These are phyloP conservation scores for Dynastes maya DNA, from an alignment of 2,888 invertebrate species.

Conservation along the genomic window DNA sequence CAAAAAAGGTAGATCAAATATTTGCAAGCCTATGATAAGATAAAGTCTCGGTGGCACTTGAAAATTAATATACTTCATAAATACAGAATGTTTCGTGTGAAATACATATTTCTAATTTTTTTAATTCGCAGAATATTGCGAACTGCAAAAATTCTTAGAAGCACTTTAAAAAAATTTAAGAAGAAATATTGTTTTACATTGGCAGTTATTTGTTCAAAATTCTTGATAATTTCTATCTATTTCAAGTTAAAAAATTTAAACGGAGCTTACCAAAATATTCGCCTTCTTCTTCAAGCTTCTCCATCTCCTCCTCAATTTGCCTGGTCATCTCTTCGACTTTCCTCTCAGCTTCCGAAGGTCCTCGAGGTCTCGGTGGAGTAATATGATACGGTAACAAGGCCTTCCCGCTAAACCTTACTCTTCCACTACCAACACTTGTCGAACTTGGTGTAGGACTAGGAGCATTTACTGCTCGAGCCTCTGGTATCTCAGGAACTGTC, in stretches of 20 bases:
- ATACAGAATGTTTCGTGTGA: not conserved
- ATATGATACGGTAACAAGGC: conserved; percentile 89
- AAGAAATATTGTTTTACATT: no score
- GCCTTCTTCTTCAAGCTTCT: conserved; percentile 94
- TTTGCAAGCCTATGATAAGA: not conserved
- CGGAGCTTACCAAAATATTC: conserved; percentile 91
- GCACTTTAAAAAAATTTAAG: no score
- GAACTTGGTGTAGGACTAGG: conserved; percentile 80
- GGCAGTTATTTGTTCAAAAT: no score
- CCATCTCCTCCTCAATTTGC: conserved; percentile 96
- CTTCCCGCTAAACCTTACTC: conserved; percentile 73
- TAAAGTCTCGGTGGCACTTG: not conserved
- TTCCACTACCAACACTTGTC: conserved; percentile 71
- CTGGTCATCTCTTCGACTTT: conserved; percentile 94
- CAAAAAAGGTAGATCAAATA: conserved; percentile 1
- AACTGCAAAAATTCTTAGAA: no score
- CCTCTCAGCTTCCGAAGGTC: conserved; percentile 93
- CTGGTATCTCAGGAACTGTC: conserved; percentile 64
- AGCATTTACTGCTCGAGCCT: conserved; percentile 72
- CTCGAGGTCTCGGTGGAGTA: conserved; percentile 89
- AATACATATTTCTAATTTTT: no score
- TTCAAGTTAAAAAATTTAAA: not conserved
- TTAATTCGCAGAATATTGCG: no score
- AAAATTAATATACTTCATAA: conserved; percentile 5
- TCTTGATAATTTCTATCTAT: no score